Base-by-base conservation (phyloP, 2,797 vertebrate species). In the Phrynocephalus guinanensis region DNA sequence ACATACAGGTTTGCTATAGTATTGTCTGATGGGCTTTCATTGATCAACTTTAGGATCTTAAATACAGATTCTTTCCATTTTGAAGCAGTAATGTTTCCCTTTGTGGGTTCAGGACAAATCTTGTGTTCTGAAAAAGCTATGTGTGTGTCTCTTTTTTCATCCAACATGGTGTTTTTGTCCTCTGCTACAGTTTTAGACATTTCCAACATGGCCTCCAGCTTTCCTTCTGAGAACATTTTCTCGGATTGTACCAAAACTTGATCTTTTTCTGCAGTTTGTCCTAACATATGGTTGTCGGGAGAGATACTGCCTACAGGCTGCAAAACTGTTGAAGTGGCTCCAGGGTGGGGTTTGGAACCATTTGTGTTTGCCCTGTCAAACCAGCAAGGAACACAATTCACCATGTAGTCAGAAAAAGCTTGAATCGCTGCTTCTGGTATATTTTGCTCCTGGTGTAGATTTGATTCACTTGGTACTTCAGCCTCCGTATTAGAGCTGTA, bases 381-480 rank as follows among this genome's bases (percentile, higher is more conserved):
- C 78, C 60, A 86, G 50, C 88, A 90, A 26, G 30, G 72, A 67
- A 75, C 80, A 20, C 48, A 85, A 48, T n/a, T 86, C 66, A 86
- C 11, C 8, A 26, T 28, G 66, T 28, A 84, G 83, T 48, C 28
- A 79, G 66, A 30, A 60, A 92, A 86, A 33, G 33, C 82, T 66
- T 84, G 83, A 88, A 83, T 87, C 90, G 93, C 86, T 86, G 89
- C 90, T 86, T 92, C 92, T 44, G 76, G 68, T 82, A 83, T 87
- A 66, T 68, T 88, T 91, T 89, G 91, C 56, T 92, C 95, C 85
- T 92, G 91, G 78, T 96, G 95, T 68, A 95, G 89, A 87, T 96
- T 90, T 90, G 93, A 93, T 89, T 95, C 94, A 89, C 93, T 93
- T 91, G 75, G 92, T 92, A 96, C 95, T 96, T 95, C 95, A 93